A percentile compares a stretch with the other conserved stretches of the same genome.
phyloP scores from a whole-genome alignment of 2,888 invertebrate species.

The Chrysolina haemoptera region DNA sequence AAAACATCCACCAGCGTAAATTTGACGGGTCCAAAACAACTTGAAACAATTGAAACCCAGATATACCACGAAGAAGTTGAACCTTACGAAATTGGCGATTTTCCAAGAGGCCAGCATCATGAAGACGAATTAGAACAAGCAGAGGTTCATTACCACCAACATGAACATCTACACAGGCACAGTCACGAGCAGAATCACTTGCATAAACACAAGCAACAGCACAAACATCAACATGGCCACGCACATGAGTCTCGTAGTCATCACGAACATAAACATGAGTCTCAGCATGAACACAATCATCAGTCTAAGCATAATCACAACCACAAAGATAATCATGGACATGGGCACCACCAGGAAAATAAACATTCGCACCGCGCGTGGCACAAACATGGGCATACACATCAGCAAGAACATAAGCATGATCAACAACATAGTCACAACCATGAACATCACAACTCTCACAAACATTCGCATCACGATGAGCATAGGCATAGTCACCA shows the following conservation, averaged over 20 bases:
- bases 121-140: conserved; percentile 18
- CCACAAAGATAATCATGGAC: conserved; percentile 50
- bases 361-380: background rate
- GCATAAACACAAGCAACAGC: conserved; percentile 52
- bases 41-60: conserved; percentile 59
- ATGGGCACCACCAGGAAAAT: conserved; percentile 29
- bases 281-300: conserved; percentile 42
- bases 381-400: conserved; percentile 43
- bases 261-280: conserved; percentile 35
- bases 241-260: conserved; percentile 40
- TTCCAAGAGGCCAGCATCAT: conserved; percentile 48
- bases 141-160: conserved; percentile 62
- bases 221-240: conserved; percentile 54
- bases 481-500: conserved; percentile 47
- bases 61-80: conserved; percentile 59
- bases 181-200: conserved; percentile 59
- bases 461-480: conserved; percentile 49
- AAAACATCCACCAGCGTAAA: conserved; percentile 55
- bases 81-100: conserved; percentile 54
- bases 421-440: conserved; percentile 48
- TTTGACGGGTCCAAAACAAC: conserved; percentile 56
- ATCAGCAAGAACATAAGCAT: conserved; percentile 48
- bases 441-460: conserved; percentile 41
- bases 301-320: conserved; percentile 44
- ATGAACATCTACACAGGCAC: conserved; percentile 63